Evolutionary conservation across 2,113 vertebrate genomes (phyloP).

Genomic region (Connochaetes taurinus): DNA sequence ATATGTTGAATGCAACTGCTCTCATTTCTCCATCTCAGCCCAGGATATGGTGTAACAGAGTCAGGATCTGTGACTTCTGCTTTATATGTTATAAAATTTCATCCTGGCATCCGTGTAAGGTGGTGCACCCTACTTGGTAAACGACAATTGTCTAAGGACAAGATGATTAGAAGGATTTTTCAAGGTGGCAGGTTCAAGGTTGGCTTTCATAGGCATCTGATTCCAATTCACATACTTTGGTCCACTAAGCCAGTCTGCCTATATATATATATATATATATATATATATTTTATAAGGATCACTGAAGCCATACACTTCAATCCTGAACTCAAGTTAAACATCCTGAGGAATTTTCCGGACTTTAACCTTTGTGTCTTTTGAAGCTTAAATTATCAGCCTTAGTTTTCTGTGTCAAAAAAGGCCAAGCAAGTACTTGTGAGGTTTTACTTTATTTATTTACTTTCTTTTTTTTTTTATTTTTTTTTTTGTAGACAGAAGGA

Average conservation of each 20-base stretch:
- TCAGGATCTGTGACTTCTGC: not conserved
- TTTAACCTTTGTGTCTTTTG: conserved; percentile 44
- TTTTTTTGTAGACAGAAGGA: not conserved
- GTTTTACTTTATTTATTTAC: not conserved
- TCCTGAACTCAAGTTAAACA: conserved; percentile 6
- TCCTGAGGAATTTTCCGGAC: not conserved
- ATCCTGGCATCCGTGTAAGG: not conserved
- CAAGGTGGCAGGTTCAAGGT: not conserved
- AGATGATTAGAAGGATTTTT: conserved; percentile 48
- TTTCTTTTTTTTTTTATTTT: too few species aligned
- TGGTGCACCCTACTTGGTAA: not conserved
- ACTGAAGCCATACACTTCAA: not conserved
- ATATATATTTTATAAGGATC: not conserved
- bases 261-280: not conserved
- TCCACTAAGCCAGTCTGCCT: not conserved
- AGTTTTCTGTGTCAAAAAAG: conserved; percentile 13
- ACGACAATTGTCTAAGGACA: not conserved
- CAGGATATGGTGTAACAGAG: not conserved
- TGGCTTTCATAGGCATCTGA: not conserved
- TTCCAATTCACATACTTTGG: not conserved
- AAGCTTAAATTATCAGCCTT: conserved; percentile 33
- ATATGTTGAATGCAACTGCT: conserved; percentile 18
- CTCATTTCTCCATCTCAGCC: conserved; percentile 26
- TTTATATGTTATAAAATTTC: conserved; percentile 1
- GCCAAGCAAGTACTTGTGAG: not conserved